Conservation (phyloP, 2,113 vertebrate species). For the Myiozetetes cayanensis region DNA sequence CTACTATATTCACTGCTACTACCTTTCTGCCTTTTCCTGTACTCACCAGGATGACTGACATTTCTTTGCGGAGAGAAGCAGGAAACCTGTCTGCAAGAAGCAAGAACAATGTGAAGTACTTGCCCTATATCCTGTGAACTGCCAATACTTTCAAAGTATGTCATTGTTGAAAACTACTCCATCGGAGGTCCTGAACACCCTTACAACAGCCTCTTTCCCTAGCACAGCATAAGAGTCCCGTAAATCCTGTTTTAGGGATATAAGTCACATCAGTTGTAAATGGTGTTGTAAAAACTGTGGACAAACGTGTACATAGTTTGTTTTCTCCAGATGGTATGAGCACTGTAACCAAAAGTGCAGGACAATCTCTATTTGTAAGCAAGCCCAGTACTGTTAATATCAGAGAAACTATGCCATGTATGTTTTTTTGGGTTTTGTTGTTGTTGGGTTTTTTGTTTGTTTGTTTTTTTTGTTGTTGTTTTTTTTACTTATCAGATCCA, state of each 20-base stretch:
- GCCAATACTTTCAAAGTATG: not conserved
- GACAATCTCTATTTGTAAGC: not conserved
- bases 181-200: not conserved
- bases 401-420: not conserved
- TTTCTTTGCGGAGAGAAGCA: not conserved
- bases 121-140: not conserved
- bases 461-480: not conserved
- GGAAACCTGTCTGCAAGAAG: not conserved
- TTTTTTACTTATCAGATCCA: not conserved
- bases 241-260: not conserved
- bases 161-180: not conserved
- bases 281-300: not conserved
- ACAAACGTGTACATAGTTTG: accelerated
- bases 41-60: not conserved
- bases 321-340: not conserved
- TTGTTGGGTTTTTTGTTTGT: not conserved
- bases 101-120: not conserved
- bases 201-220: not conserved
- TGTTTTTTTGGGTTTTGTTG: no score
- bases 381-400: not conserved
- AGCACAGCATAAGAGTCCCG: not conserved
- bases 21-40: not conserved
- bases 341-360: not conserved
- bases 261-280: not conserved
- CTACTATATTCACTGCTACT: not conserved